These are phyloP conservation scores for Arctopsyche grandis DNA, from an alignment of 1,140 invertebrate genomes.

Conservation along the genomic window DNA sequence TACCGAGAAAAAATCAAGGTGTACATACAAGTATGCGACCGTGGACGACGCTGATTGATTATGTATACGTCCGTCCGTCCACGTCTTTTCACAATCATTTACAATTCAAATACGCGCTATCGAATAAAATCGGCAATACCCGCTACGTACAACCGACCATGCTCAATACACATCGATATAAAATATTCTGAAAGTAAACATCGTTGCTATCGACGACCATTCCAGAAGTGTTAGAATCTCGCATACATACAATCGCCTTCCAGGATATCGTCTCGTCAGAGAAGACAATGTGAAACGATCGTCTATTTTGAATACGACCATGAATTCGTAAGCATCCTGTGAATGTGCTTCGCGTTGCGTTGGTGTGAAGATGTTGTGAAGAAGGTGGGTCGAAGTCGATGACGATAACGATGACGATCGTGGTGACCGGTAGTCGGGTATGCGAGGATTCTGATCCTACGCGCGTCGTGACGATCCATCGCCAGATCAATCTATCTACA, in stretches of 20 bases:
- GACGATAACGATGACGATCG: neutral
- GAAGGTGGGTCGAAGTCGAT: neutral
- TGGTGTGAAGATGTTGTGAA: neutral
- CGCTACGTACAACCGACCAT: neutral
- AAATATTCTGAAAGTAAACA: constrained; percentile 15
- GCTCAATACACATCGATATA: neutral
- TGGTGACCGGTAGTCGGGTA: neutral
- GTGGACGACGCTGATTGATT: constrained; percentile 24
- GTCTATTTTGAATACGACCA: neutral
- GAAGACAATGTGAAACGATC: neutral
- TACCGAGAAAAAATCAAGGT: neutral
- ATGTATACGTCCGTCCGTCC: constrained; percentile 9
- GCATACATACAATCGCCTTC: neutral
- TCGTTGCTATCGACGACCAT: constrained; percentile 4
- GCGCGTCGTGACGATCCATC: neutral
- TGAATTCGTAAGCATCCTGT: neutral
- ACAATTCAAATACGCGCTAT: constrained; percentile 17
- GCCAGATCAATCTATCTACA: neutral
- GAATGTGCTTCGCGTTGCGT: neutral
- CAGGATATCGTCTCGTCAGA: neutral
- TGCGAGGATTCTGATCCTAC: neutral
- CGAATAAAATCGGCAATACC: constrained; percentile 13
- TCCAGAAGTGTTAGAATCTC: neutral
- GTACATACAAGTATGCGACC: neutral
- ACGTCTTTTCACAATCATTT: neutral